Conservation (phyloP, 2,113 vertebrate species). For the Alosa alosa region DNA sequence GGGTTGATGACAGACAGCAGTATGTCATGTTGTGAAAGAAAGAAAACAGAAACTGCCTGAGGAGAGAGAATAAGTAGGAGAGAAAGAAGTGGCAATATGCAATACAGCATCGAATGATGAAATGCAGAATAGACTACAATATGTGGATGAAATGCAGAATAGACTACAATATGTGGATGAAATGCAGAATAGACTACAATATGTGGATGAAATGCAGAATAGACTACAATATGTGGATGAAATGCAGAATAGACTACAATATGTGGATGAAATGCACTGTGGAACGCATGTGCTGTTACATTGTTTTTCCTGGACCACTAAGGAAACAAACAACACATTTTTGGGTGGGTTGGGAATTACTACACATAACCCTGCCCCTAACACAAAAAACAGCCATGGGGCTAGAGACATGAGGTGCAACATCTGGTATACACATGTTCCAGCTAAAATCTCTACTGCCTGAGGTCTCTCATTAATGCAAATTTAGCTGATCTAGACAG, state of each 20-base stretch:
- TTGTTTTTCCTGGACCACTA: not conserved
- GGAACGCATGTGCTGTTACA: not conserved
- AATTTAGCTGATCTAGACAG: not conserved
- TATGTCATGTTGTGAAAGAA: not conserved
- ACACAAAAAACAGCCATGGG: not conserved
- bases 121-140: not conserved
- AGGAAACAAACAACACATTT: not conserved
- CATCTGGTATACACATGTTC: conserved; percentile 44
- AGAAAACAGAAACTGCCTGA: not conserved
- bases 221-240: not conserved
- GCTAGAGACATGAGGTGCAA: conserved; percentile 18
- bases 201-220: not conserved
- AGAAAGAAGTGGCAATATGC: no score
- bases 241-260: not conserved
- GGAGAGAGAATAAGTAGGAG: not conserved
- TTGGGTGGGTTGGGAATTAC: not conserved
- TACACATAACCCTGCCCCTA: conserved; percentile 11
- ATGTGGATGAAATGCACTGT: not conserved
- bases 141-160: not conserved
- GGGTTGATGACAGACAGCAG: not conserved
- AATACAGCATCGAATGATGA: no score
- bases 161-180: no score
- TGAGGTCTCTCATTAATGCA: not conserved
- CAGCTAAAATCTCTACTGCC: not conserved
- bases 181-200: not conserved